These are phyloP conservation scores for Bellardia pandia DNA, from an alignment of 2,888 invertebrate genomes.

Conservation along the genomic window DNA sequence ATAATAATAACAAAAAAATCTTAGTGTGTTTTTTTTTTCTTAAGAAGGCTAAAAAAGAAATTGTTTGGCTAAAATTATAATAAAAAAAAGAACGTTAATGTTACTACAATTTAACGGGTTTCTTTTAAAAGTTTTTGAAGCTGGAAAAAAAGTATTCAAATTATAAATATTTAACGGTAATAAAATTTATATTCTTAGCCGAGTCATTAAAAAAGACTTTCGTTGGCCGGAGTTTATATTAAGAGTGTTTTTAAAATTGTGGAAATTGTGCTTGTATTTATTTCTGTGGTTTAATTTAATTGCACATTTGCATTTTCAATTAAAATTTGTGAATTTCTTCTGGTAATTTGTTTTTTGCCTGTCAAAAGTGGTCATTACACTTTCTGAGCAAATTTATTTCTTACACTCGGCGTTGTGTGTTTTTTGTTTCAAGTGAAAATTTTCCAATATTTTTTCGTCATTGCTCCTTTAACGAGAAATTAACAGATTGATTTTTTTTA, in stretches of 20 bases:
- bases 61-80: conserved; percentile 58
- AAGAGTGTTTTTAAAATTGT: background rate
- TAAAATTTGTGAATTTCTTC: conserved; percentile 30
- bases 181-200: conserved; percentile 44
- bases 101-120: conserved; percentile 19
- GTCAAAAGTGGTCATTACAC: conserved; percentile 65
- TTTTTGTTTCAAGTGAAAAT: conserved; percentile 18
- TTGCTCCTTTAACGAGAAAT: conserved; percentile 48
- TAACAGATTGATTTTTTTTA: conserved; percentile 14
- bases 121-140: background rate
- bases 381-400: conserved; percentile 37
- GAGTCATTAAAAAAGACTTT: conserved; percentile 15
- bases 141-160: conserved; percentile 13
- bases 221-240: conserved; percentile 42
- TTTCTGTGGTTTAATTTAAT: conserved; percentile 53
- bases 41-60: conserved; percentile 37
- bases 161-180: conserved; percentile 23
- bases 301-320: conserved; percentile 54
- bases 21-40: conserved; percentile 55
- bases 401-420: conserved; percentile 18
- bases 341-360: background rate
- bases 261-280: background rate
- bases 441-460: conserved; percentile 16
- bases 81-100: conserved; percentile 6
- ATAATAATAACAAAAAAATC: conserved; percentile 48